Conservation (phyloP, 2,797 vertebrate genomes). For the Galagoides demidoff region DNA sequence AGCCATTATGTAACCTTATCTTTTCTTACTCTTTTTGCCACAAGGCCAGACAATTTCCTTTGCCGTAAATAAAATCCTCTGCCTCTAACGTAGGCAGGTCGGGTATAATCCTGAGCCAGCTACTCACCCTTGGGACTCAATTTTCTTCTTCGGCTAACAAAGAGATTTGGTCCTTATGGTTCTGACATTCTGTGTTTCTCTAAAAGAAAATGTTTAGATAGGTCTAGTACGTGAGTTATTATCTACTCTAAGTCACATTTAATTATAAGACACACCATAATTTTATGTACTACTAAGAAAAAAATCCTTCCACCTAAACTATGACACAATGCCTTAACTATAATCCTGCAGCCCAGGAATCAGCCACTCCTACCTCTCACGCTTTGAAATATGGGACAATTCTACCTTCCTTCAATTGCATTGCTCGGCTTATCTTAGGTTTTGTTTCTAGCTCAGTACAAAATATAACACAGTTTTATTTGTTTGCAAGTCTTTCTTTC, state of each 20-base stretch:
- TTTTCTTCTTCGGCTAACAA: not conserved
- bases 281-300: slow-evolving; percentile 15
- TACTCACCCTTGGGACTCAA: not conserved
- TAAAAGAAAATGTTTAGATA: slow-evolving; percentile 28
- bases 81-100: not conserved
- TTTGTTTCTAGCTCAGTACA: not conserved
- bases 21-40: slow-evolving; percentile 58
- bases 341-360: not conserved
- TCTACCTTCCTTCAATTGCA: not conserved
- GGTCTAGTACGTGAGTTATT: not conserved
- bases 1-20: slow-evolving; percentile 53
- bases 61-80: slow-evolving; percentile 32
- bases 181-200: not conserved
- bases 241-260: not conserved
- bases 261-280: not conserved
- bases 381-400: not conserved
- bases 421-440: not conserved
- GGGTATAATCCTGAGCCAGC: not conserved
- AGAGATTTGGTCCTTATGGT: not conserved
- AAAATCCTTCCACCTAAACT: not conserved
- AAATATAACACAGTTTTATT: slow-evolving; percentile 21
- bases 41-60: slow-evolving; percentile 32
- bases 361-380: not conserved
- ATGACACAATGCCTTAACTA: not conserved
- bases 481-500: slow-evolving; percentile 31